A percentile compares a stretch with the other conserved stretches of the same genome.
Evolutionary conservation across 2,797 vertebrate species (phyloP).

Genomic region (Intellagama lesueurii): DNA sequence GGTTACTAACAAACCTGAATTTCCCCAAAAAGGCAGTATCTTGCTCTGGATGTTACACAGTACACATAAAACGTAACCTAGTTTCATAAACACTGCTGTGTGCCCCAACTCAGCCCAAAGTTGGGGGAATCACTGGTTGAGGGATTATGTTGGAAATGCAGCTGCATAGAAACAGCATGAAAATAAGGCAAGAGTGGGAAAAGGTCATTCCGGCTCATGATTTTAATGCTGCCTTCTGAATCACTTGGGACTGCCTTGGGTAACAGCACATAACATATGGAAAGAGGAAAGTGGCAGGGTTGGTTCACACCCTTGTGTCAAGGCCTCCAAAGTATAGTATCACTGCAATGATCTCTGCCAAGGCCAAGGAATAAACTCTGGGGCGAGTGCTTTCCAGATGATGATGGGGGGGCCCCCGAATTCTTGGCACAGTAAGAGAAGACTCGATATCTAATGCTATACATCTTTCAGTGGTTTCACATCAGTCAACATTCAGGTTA

Average conservation of each 20-base stretch:
- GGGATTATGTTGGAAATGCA: neutral
- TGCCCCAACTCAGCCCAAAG: neutral
- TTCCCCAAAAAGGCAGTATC: neutral
- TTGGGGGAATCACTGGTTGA: neutral
- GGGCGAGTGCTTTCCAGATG: too few relatives aligned
- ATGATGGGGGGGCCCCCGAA: too few relatives aligned
- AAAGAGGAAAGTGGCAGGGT: neutral
- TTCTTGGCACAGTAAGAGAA: too few relatives aligned
- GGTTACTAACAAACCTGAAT: neutral
- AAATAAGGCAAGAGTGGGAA: neutral
- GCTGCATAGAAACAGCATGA: neutral
- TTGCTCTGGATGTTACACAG: neutral
- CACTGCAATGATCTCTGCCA: too few relatives aligned
- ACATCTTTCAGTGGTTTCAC: too few relatives aligned
- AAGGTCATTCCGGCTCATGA: neutral
- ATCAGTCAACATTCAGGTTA: too few relatives aligned
- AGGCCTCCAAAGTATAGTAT: neutral
- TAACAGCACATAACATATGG: too few relatives aligned
- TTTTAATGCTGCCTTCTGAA: neutral
- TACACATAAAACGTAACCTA: too few relatives aligned
- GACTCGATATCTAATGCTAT: too few relatives aligned
- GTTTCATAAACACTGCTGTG: neutral
- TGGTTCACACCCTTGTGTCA: neutral
- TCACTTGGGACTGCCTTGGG: too few relatives aligned
- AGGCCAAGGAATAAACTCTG: too few relatives aligned